Evolutionary conservation across 2,113 vertebrate species (phyloP), one percentile per base, ranked within the genome.

Genomic region (Pelodiscus sinensis): DNA sequence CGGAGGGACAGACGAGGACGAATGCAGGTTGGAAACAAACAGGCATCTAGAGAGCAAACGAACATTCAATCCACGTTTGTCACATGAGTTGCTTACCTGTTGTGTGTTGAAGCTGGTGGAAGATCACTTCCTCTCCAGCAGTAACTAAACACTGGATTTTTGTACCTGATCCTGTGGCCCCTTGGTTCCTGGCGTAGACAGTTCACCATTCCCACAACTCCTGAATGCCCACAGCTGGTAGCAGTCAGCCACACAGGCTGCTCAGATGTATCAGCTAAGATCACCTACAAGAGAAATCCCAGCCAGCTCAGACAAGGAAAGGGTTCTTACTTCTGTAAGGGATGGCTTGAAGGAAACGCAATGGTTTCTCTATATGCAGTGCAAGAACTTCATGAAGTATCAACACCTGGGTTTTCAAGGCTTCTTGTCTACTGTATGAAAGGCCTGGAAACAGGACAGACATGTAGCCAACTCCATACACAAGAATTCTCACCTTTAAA

Each of bases 201-300:
- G 97, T 99, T 99, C 90, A 99, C 99, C 99, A 99, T 97, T 89
- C 99, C 99, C 85, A 99, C 97, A 88, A 99, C 94, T 31, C 99
- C 99, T 0, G 98, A 99, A 95, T 98, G 98, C 4, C 94, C 80
- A 77, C 97, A 97, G 52, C 57, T 96, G 44, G 96, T 92, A 11
- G 99, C 98, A 6, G 97, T 99, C 86, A 99, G 95, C 99, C 99
- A 99, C 84, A 99, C 96, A 0, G 98, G 97, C 31, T 75, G 88
- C 29, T 99, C 98, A 2, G 98, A 98, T 4, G 96, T 2, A 21
- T 98, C 97, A 1, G 98, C 97, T 95, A 99, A 94, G n/a, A 95
- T 4, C 75, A 82, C 90, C 98, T 98, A 68, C 5, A 60, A 65
- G 84, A 94, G 0, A 89, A 94, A 94, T 1, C 57, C 35, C 56